Evolutionary conservation across 2,113 vertebrate species (phyloP), one percentile per base, ranked within the genome.

Genomic region (Empidonax traillii): DNA sequence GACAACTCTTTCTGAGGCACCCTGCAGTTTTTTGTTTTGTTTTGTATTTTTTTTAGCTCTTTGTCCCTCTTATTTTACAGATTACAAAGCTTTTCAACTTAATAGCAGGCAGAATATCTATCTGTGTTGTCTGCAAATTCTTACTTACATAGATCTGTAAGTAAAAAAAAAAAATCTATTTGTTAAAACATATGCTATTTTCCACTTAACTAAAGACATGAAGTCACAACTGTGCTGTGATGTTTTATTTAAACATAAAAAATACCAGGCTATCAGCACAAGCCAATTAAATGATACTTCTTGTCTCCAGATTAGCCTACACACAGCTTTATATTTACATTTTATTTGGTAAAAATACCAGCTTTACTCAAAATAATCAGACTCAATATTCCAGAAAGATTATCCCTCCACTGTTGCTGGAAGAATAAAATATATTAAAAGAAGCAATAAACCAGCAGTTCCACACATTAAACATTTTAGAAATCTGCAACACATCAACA

Each of bases 201-300:
- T 81, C 28, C 39, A 55, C 43, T 96, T 83, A 76, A 77, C 61
- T 94, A 28, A 90, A 83, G 74, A 96, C 52, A 87, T 85, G 39
- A 92, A 93, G 56, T 89, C 76, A 87, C 30, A 94, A 84, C 49
- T 85, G 56, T 82, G 46, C 33, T 87, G 35, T 87, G 86, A 87
- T 90, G 66, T 89, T 93, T 91, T 92, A 95, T 94, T 94, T 91
- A 94, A 93, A 92, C 44, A 67, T 11, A 67, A 92, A 91, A 92
- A 81, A 47, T 37, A 72, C 8, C 30, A 92, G 81, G 31, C 47
- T 86, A 91, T 75, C 89, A 78, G 28, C 39, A 87, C 28, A 94
- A 95, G 24, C 19, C 24, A 89, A 85, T 94, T 95, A 95, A 96
- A 87, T 83, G 66, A 81, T 85, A 41, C 4, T 56, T 69, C 59